Evolutionary conservation across 1,140 invertebrate species (phyloP), one percentile per base, ranked within the genome.

Genomic region (Formica exsecta): DNA sequence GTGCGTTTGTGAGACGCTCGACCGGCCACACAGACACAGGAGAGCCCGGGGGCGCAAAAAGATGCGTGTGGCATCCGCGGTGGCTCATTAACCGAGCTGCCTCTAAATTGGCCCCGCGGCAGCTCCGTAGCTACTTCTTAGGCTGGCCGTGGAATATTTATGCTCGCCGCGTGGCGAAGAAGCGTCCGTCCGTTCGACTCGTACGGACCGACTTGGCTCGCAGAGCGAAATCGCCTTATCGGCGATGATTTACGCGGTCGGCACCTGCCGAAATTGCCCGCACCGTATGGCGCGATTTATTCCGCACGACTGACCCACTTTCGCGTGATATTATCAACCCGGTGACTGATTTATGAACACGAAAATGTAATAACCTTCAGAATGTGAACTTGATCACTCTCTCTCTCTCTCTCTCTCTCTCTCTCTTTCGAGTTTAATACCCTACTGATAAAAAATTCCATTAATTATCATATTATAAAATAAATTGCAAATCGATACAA

Each of bases 81-180:
- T 93, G 89, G 93, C 94, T 94, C 93, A 94, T 94, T 94, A 94
- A 94, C 91, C 90, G 92, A 93, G 92, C 93, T 93, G 93, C 93
- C 92, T 94, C 93, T 92, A 94, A 94, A 94, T 94, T 94, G 94
- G 93, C 93, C 90, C 61, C 92, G 92, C 92, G 93, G 93, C 93
- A 91, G 92, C 93, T 92, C 89, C 81, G 36, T 86, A 74, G 87
- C 85, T 88, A 90, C 91, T 92, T 92, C 91, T 92, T 91, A 86
- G 92, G 86, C 90, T 89, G 86, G 87, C 85, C 79, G 85, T n/a
- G 77, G 87, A 92, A 92, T 93, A 93, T 94, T 94, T 93, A 93
- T 93, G 92, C 92, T 76, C 70, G 90, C 92, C 92, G 92, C 92
- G 90, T 93, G 93, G 83, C 71, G 25, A 48, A 79, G 41, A 76